Conservation (phyloP, 1,140 invertebrate genomes). For the Drosophila sucinea region DNA sequence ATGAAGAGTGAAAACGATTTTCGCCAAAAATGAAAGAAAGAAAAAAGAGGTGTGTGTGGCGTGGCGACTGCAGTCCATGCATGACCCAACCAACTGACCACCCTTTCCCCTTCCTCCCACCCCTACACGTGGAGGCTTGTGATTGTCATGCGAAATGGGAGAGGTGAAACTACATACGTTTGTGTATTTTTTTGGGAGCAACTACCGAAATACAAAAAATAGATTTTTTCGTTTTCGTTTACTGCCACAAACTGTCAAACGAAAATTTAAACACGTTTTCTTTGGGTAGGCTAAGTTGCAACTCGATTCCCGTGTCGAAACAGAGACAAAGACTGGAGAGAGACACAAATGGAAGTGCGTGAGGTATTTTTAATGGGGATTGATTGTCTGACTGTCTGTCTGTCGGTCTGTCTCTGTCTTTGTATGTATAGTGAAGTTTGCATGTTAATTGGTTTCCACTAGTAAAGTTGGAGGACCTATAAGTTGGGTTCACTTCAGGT, state of each 20-base stretch:
- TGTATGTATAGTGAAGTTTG: constrained; percentile 46
- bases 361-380: constrained; percentile 58
- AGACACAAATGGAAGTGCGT: constrained; percentile 53
- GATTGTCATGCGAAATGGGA: constrained; percentile 77
- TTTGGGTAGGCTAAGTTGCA: constrained; percentile 14
- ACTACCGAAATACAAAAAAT: constrained; percentile 26
- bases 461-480: constrained; percentile 27
- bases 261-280: constrained; percentile 64
- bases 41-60: constrained; percentile 66
- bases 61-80: constrained; percentile 72
- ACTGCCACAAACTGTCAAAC: constrained; percentile 46
- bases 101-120: too few species aligned
- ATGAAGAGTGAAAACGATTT: constrained; percentile 76
- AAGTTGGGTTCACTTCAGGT: constrained; percentile 30
- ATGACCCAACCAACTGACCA: constrained; percentile 42
- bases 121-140: constrained; percentile 17
- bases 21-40: constrained; percentile 44
- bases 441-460: constrained; percentile 62
- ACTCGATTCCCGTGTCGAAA: constrained; percentile 49
- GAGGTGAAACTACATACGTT: constrained; percentile 57
- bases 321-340: constrained; percentile 34
- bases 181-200: constrained; percentile 28
- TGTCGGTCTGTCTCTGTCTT: background rate
- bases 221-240: constrained; percentile 26
- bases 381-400: constrained; percentile 32